These are phyloP conservation scores for Ectobius pallidus DNA, from an alignment of 2,888 invertebrate genomes.

Conservation along the genomic window DNA sequence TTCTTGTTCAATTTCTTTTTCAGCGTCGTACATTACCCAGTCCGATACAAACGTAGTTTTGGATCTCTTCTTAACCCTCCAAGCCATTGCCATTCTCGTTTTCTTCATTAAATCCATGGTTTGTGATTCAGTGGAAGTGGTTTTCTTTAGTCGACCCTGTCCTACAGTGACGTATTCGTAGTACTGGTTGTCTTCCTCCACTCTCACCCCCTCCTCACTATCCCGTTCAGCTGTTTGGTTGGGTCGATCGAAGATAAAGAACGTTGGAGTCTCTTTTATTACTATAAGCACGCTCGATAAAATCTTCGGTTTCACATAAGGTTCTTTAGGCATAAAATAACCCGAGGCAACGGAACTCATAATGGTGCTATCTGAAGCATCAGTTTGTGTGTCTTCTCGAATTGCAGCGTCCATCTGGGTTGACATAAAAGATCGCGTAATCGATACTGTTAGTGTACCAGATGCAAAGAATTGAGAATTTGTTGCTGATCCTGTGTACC, in stretches of 20 bases:
- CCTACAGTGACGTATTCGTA: conserved; percentile 73
- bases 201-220: conserved; percentile 61
- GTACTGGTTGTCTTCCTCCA: conserved; percentile 67
- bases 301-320: not conserved
- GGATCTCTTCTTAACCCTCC: conserved; percentile 61
- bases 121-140: conserved; percentile 71
- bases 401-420: too few relatives aligned
- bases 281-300: conserved; percentile 51
- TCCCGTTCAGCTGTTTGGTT: conserved; percentile 67
- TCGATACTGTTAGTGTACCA: too few relatives aligned
- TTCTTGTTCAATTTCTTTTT: conserved; percentile 55
- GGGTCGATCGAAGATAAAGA: conserved; percentile 67
- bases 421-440: too few relatives aligned
- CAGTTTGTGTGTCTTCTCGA: too few relatives aligned
- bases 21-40: conserved; percentile 81
- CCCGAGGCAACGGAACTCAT: too few relatives aligned
- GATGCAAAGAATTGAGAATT: too few relatives aligned
- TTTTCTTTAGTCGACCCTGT: conserved; percentile 70
- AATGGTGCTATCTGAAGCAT: too few relatives aligned
- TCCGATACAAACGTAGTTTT: conserved; percentile 70
- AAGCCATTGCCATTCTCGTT: conserved; percentile 66
- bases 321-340: too few relatives aligned
- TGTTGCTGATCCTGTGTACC: too few relatives aligned
- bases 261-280: conserved; percentile 71
- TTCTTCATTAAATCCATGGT: conserved; percentile 67